These are phyloP conservation scores for Variabilichromis moorii DNA, from an alignment of 2,113 vertebrate genomes.

Conservation along the genomic window DNA sequence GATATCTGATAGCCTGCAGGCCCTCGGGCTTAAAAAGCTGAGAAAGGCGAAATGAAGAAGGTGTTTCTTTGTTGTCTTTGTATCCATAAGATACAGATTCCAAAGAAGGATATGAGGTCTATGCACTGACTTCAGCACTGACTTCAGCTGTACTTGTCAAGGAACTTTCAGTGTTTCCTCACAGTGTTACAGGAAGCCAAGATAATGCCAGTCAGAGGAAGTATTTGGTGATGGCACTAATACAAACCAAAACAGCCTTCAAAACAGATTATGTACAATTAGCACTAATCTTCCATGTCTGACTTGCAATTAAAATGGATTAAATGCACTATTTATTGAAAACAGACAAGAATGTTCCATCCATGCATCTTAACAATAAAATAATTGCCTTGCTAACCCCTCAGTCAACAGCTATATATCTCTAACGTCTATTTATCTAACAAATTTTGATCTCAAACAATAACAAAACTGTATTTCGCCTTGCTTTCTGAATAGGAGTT, in stretches of 20 bases:
- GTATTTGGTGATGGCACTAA: background rate
- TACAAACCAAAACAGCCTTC: background rate
- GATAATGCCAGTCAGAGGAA: background rate
- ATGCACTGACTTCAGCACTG: background rate
- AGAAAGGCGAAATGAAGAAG: background rate
- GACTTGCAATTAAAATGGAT: background rate
- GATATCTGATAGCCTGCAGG: background rate
- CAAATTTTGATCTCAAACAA: background rate
- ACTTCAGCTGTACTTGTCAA: background rate
- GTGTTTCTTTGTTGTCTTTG: background rate
- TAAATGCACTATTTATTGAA: background rate
- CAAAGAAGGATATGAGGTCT: background rate
- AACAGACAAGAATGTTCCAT: background rate
- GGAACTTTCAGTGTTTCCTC: background rate
- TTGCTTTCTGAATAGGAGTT: background rate
- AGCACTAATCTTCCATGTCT: background rate
- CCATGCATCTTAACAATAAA: background rate
- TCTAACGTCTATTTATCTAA: background rate
- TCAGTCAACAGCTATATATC: background rate
- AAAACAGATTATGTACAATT: background rate
- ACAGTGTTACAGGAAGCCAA: background rate
- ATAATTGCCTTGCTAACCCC: background rate
- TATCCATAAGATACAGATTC: background rate
- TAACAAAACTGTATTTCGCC: background rate
- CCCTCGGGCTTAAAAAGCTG: background rate